Evolutionary conservation across 2,888 invertebrate genomes (phyloP), one percentile per base, ranked within the genome.

Genomic region (Papilio protenor): DNA sequence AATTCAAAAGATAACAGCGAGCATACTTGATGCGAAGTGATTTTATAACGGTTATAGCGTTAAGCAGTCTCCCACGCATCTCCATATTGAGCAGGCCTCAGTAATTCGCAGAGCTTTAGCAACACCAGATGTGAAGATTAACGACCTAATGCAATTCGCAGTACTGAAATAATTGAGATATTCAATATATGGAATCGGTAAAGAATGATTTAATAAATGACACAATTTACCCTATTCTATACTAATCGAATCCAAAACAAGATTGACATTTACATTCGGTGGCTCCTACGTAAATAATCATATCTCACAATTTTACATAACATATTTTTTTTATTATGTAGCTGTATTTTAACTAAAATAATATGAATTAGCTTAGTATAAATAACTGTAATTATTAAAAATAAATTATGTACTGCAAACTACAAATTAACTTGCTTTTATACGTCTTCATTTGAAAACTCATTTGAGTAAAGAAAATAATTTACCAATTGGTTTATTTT

Each of bases 21-120:
- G 57, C 64, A 73, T 47, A 40, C 75, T 77, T 27, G 10, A 27
- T 45, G 23, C 18, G 45, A 64, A 70, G 70, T 78, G 64, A 40
- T 73, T 66, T 73, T 69, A 73, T 77, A 77, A 77, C 77, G 69
- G 75, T 23, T 61, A 71, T 21, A 72, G 71, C n/a, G 61, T 52
- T 75, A 59, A 61, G 61, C 33, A 66, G 49, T 76, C 76, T 78
- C 78, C 78, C 78, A 78, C 78, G 78, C 78, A 57, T 69, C 64
- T 66, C 73, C 73, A 69, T 78, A 78, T 76, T 76, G 78, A 45
- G 71, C 78, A 78, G 64, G 72, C 66, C 59, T 47, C 57, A 33
- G 64, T 72, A 16, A 75, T 57, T 77, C 75, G 78, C 73, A 72
- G 27, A 69, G 59, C 74, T 74, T 21, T 40, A 73, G 12, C 61